A percentile compares a stretch with the other conserved stretches of the same genome.
Evolutionary conservation across 37 sponge, comb jelly and placozoan genomes (phyloP).

Genomic region (Eunapius fragilis): DNA sequence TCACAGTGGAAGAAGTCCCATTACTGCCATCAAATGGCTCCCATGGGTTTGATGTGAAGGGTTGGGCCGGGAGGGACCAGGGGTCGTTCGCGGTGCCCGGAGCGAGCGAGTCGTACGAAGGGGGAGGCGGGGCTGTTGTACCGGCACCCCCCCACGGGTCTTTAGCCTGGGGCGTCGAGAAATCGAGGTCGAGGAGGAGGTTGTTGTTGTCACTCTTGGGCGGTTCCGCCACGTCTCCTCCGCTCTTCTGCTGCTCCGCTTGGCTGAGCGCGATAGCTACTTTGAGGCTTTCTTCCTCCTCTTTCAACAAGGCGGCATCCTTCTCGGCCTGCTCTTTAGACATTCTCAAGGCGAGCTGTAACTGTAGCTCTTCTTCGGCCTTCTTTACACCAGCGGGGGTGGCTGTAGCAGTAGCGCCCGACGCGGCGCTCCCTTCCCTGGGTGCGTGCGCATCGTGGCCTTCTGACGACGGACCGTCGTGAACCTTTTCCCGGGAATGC

Average conservation of each 20-base stretch:
- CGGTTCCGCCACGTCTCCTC: conserved; percentile 6
- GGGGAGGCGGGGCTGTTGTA: conserved; percentile 19
- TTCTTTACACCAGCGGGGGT: conserved; percentile 11
- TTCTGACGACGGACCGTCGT: background rate
- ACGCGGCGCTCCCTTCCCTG: background rate
- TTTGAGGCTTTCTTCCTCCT: conserved; percentile 81
- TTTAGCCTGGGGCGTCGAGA: background rate
- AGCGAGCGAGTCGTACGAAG: conserved; percentile 39
- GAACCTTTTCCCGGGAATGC: background rate
- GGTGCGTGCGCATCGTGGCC: background rate
- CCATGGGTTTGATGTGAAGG: background rate
- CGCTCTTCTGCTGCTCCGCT: conserved; percentile 40
- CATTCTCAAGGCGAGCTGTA: conserved; percentile 91
- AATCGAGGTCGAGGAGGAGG: conserved; percentile 37
- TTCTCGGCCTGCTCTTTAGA: conserved; percentile 92
- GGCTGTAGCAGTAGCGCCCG: conserved; percentile 24
- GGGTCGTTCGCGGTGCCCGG: conserved; percentile 21
- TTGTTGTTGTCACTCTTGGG: background rate
- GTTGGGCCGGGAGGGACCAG: conserved; percentile 26
- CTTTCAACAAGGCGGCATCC: conserved; percentile 55
- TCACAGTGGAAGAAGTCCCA: background rate
- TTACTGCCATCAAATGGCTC: background rate
- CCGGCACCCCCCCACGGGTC: conserved; percentile 54
- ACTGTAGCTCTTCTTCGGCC: conserved; percentile 93
- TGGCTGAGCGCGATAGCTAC: conserved; percentile 81